Evolutionary conservation across 2,888 invertebrate genomes (phyloP), one percentile per base, ranked within the genome.

Genomic region (Mimas tiliae): DNA sequence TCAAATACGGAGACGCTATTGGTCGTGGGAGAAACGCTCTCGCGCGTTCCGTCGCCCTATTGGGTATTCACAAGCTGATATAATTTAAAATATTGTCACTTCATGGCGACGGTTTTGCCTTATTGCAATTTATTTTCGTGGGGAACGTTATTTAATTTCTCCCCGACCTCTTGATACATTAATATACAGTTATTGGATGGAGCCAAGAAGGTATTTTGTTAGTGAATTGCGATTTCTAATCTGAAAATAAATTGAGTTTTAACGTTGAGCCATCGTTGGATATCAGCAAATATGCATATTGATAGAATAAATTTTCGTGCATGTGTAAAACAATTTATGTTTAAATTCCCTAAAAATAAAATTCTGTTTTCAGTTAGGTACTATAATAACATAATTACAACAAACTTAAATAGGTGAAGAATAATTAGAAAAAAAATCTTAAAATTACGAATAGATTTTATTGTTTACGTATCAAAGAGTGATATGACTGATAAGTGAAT

Each of bases 21-120:
- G 90, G 90, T 69, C 69, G 80, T 45, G 67, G 69, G 68, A 71
- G 64, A 70, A 70, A 72, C 74, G 71, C 78, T 77, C 72, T 74
- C 71, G 66, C 68, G 70, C 67, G 72, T 71, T 68, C 76, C 72
- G 74, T 67, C 71, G 70, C 72, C 80, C 84, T 76, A 91, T 92
- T 91, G 91, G 93, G 77, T 70, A 83, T 77, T 82, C 81, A 84
- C 84, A 87, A 87, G 80, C 77, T 87, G 89, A 92, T 91, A 85
- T 89, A 90, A 91, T 90, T 90, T 89, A 90, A 91, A 81, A 92
- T 90, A 92, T 90, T 91, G 86, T 89, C 89, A 89, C 86, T 87
- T 85, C 84, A 81, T 78, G 81, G 72, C 79, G 80, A 77, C 81
- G 85, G 84, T 82, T 87, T 83, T 85, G 84, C 86, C 87, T 88